Evolutionary conservation across 2,888 invertebrate genomes (phyloP).

Genomic region (Sipha maydis): DNA sequence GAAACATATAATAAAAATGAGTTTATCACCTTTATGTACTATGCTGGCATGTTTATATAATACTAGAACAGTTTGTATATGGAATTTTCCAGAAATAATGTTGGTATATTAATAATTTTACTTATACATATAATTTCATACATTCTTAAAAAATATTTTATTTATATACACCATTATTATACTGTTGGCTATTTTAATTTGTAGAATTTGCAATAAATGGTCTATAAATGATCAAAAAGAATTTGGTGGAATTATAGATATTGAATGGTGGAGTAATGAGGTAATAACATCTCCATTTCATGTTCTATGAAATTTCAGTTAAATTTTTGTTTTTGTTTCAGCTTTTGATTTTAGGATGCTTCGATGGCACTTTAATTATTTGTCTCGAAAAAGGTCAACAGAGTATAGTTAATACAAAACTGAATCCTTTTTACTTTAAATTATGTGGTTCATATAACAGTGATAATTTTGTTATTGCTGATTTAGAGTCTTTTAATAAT

Average conservation of each 20-base stretch:
- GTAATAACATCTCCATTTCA: neutral
- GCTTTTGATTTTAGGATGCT: slow-evolving; percentile 52
- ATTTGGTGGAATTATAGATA: slow-evolving; percentile 46
- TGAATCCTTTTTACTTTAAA: slow-evolving; percentile 41
- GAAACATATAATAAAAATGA: slow-evolving; percentile 51
- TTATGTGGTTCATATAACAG: slow-evolving; percentile 55
- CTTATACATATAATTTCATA: neutral
- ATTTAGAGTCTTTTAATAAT: slow-evolving; percentile 43
- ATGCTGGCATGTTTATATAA: slow-evolving; percentile 45
- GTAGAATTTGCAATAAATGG: slow-evolving; percentile 38
- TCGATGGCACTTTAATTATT: slow-evolving; percentile 42
- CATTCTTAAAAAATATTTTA: neutral
- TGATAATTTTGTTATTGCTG: slow-evolving; percentile 51
- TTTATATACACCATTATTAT: neutral
- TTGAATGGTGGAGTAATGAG: slow-evolving; percentile 53
- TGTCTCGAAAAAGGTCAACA: slow-evolving; percentile 46
- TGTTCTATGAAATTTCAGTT: neutral
- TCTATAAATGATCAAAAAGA: slow-evolving; percentile 54
- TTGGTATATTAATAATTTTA: slow-evolving; percentile 6
- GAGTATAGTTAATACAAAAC: slow-evolving; percentile 48
- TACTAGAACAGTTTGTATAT: slow-evolving; percentile 22
- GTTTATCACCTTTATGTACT: slow-evolving; percentile 45
- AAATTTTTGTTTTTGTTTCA: slow-evolving; percentile 15
- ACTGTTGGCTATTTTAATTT: neutral
- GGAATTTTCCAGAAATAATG: slow-evolving; percentile 56